phyloP scores from a whole-genome alignment of 1,140 invertebrate species.

The Aphaenogaster rudis region DNA sequence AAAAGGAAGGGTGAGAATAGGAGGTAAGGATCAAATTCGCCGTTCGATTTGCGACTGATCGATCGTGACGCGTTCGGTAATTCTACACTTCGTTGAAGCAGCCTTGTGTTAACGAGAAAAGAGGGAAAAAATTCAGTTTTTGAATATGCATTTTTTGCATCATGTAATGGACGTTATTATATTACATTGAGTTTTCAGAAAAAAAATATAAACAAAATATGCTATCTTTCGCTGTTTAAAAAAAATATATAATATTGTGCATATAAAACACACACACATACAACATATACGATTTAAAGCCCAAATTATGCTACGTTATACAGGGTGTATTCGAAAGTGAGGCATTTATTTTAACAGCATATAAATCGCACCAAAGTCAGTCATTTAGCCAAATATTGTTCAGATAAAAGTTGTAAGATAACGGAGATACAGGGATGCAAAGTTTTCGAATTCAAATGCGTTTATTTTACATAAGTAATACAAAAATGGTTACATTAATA shows the following conservation, averaged over 20 bases:
- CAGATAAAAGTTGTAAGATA: too few species aligned
- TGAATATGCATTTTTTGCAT: not conserved
- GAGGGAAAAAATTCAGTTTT: conserved; percentile 21
- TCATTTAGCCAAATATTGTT: too few species aligned
- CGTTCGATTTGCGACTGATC: conserved; percentile 57
- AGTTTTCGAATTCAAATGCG: too few species aligned
- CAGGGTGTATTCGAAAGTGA: too few species aligned
- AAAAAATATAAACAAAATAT: not conserved
- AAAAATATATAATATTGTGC: not conserved
- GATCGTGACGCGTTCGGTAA: conserved; percentile 49
- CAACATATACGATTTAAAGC: not conserved
- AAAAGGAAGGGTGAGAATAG: conserved; percentile 8
- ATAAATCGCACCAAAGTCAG: too few species aligned
- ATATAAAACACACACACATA: not conserved
- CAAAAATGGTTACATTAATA: too few species aligned
- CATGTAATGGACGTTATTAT: not conserved
- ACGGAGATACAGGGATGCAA: too few species aligned
- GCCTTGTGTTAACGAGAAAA: conserved; percentile 46
- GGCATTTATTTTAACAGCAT: too few species aligned
- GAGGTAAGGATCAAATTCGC: conserved; percentile 54
- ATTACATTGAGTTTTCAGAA: not conserved
- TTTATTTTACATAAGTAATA: too few species aligned
- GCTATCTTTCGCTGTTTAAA: not conserved
- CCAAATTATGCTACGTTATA: not conserved
- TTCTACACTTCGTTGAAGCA: conserved; percentile 52